Base-by-base conservation (phyloP, 2,797 vertebrate genomes). In the Dicrostonyx torquatus region DNA sequence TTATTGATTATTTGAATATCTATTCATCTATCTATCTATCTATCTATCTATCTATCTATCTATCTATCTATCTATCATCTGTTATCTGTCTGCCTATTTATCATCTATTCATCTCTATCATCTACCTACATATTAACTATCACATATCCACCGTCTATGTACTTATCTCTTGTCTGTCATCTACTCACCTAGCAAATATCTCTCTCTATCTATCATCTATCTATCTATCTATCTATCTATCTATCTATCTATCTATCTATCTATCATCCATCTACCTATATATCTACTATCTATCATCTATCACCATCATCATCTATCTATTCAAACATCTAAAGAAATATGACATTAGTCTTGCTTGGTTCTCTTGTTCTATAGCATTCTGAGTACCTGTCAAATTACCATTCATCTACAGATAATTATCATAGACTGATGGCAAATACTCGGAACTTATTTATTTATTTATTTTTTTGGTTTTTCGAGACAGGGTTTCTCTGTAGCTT, bases 361-460 rank as follows among this genome's bases (percentile, higher is more conserved):
- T 66, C n/a, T 18, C 15, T 70, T 45, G 26, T 78, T 84, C n/a
- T 82, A 48, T 4, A 87, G 66, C 5, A 77, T 66, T 93, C 5
- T 88, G 14, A 58, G 43, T 48, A 92, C 64, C 37, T 90, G 64
- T 96, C 60, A 90, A 88, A 82, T 82, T 17, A 70, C 31, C 18
- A 53, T 60, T 55, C 34, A 53, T 79, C 10, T 70, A 15, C n/a
- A 82, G 62, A 68, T 13, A 80, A 24, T 66, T 89, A 53, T 77
- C 86, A 89, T 1, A 79, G 53, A 22, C 12, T 70, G n/a, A 31
- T 40, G 94, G 88, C 75, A 92, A 22, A 84, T 20, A 82, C 4
- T 66, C 34, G 10, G 68, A 90, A 72, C 4, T 93, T 93, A n/a
- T n/a, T n/a, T n/a, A n/a, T n/a, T n/a, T n/a, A n/a, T n/a, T n/a